phyloP scores from a whole-genome alignment of 2,888 invertebrate species.

The Eupsilia transversa region DNA sequence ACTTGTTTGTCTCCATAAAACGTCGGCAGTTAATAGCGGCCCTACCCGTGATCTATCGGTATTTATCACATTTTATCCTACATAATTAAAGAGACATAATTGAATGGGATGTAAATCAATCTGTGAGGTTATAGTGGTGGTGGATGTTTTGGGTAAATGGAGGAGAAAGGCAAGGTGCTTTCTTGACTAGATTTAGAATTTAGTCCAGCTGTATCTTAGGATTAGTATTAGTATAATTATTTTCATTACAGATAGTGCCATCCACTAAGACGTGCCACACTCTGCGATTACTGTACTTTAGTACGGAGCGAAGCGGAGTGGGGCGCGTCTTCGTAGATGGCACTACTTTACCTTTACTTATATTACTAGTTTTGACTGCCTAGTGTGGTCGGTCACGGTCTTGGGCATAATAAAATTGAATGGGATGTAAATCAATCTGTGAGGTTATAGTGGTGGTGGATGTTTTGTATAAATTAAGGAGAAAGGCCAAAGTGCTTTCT shows the following conservation, averaged over 20 bases:
- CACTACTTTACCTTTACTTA: no score
- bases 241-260: no score
- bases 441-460: slow-evolving; percentile 11
- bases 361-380: no score
- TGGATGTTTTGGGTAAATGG: not conserved
- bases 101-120: slow-evolving; percentile 62
- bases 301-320: no score
- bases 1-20: slow-evolving; percentile 72
- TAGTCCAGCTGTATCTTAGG: not conserved
- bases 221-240: no score
- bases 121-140: slow-evolving; percentile 18
- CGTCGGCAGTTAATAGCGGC: slow-evolving; percentile 64
- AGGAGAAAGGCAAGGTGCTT: not conserved
- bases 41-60: slow-evolving; percentile 66
- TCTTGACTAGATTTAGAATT: not conserved
- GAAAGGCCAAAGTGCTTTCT: not conserved
- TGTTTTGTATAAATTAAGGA: not conserved
- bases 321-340: no score
- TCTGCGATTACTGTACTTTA: no score
- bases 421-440: slow-evolving; percentile 57
- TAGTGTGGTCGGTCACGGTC: no score
- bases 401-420: no score
- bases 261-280: no score
- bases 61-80: slow-evolving; percentile 62
- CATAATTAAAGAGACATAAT: slow-evolving; percentile 63